Percentiles rank a stretch among this genome's conserved stretches.
Evolutionary conservation across 2,888 invertebrate genomes (phyloP).

Genomic region (Zelleria hepariella): DNA sequence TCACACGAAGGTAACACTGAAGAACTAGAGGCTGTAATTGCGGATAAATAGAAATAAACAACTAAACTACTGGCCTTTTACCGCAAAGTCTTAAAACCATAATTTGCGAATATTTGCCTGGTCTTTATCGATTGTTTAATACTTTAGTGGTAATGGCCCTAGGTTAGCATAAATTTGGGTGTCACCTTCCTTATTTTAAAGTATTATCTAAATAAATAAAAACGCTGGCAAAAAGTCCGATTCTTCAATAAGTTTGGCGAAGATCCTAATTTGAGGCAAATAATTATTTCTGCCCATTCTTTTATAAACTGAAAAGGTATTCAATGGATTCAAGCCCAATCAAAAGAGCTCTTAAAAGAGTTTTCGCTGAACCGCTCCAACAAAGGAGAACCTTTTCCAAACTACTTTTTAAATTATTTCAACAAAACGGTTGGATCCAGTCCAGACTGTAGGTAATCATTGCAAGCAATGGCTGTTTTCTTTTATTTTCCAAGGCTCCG

Average conservation of each 20-base stretch:
- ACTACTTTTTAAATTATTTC: neutral
- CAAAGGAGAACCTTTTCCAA: neutral
- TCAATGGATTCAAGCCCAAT: neutral
- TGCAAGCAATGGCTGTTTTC: neutral
- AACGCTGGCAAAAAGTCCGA: neutral
- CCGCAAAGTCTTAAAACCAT: too few relatives aligned
- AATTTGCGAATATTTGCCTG: too few relatives aligned
- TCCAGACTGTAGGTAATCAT: neutral
- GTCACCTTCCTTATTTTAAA: neutral
- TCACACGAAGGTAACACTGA: neutral
- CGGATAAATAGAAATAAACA: neutral
- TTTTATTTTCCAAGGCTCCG: neutral
- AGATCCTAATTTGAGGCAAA: neutral
- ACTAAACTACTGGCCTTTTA: neutral
- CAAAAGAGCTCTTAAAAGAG: neutral
- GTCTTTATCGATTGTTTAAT: too few relatives aligned
- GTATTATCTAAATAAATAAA: neutral
- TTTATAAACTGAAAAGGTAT: neutral
- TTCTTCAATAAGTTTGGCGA: neutral
- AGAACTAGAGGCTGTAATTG: neutral
- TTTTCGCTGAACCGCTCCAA: neutral
- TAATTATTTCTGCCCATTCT: neutral
- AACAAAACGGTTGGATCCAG: neutral
- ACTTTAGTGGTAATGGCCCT: neutral
- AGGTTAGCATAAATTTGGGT: neutral